Percentiles rank a stretch among this genome's conserved stretches.
These are phyloP conservation scores for Blennius ocellaris DNA, from an alignment of 2,113 vertebrate species.

Conservation along the genomic window DNA sequence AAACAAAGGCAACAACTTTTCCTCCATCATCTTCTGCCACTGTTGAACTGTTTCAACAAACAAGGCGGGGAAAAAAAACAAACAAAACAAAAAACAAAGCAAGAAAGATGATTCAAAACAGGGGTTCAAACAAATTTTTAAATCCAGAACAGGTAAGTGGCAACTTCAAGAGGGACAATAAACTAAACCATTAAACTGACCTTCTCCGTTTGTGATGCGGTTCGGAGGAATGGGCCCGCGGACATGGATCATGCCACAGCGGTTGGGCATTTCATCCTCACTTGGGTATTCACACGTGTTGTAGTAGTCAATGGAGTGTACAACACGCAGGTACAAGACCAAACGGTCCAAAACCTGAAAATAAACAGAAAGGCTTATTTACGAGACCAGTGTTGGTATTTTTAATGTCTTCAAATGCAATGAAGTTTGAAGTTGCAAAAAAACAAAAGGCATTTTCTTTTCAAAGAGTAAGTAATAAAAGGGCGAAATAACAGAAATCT, in stretches of 20 bases:
- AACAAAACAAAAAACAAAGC: too few species aligned
- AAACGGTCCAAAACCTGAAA: slow-evolving; percentile 91
- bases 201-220: slow-evolving; percentile 90
- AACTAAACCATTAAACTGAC: slow-evolving; percentile 60
- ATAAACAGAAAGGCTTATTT: background rate
- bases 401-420: too few species aligned
- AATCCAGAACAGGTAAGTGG: too few species aligned
- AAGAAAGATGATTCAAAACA: background rate
- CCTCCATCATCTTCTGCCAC: slow-evolving; percentile 92
- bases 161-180: background rate
- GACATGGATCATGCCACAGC: slow-evolving; percentile 94
- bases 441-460: too few species aligned
- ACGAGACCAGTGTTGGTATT: too few species aligned
- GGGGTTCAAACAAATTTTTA: background rate
- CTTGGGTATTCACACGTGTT: slow-evolving; percentile 94
- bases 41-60: slow-evolving; percentile 84
- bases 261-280: slow-evolving; percentile 96
- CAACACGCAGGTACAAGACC: slow-evolving; percentile 90
- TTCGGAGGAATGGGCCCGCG: slow-evolving; percentile 93
- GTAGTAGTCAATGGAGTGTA: slow-evolving; percentile 95
- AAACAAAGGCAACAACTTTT: slow-evolving; percentile 88
- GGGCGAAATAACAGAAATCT: too few species aligned
- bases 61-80: too few species aligned
- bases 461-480: too few species aligned
- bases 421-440: too few species aligned